Base-by-base conservation (phyloP, 2,113 vertebrate species). In the Xenotilapia flavipinnis region DNA sequence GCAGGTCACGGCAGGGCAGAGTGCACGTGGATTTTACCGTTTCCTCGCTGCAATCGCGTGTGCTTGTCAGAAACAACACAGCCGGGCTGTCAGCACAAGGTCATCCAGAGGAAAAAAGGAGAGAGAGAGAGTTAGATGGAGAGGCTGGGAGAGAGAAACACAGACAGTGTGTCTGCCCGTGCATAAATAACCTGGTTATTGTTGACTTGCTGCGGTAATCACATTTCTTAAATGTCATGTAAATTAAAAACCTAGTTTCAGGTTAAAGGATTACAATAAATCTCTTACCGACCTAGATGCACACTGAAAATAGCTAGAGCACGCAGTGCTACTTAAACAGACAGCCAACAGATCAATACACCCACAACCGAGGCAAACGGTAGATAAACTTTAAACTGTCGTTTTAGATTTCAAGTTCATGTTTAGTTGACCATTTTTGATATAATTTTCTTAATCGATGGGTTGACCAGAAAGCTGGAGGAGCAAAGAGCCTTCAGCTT, bases 71-170 rank as follows among this genome's bases (percentile, higher is more conserved):
- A 81, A 87, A 92, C 80, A 90, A 85, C 90, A 87, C 80, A 49
- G 33, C 28, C 3, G 9, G 23, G 55, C 88, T 86, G 93, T 90
- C 92, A 87, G 87, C 85, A 87, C 90, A 94, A 95, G 92, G 94
- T 93, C 90, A 31, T 38, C 10, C 54, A 75, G 55, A 84, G 60
- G n/a, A 68, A 42, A 45, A 68, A 58, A 17, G 5, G n/a, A 8
- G 19, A 45, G 26, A 8, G 19, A 54, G 83, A 81, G 79, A 14
- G 13, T 19, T 13, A n/a, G 49, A 82, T 42, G 36, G 80, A 88
- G 81, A 73, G 49, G 56, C 40, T n/a, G 13, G 65, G 38, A 55
- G 51, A 86, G 87, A 87, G 10, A 82, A 85, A 88, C 40, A 86
- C 31, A 28, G 81, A 86, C 31, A 33, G 79, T 42, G 58, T 85